phyloP scores from a whole-genome alignment of 2,113 vertebrate species.

The Oreochromis spilurus region DNA sequence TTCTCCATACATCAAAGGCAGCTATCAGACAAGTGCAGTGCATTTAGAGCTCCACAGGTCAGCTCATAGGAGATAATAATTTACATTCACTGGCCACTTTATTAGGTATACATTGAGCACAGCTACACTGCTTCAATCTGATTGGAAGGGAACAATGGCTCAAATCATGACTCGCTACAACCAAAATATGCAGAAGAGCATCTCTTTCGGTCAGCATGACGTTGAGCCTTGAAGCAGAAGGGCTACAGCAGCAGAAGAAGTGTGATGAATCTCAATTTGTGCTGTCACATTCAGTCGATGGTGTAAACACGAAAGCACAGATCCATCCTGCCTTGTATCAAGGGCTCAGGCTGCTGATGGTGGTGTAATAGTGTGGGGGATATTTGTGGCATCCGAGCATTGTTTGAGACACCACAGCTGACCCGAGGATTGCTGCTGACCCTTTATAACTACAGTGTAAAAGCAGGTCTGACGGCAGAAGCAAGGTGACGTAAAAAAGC shows the following conservation, averaged over 20 bases:
- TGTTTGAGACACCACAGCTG: neutral
- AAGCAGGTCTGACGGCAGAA: neutral
- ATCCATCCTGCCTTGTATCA: neutral
- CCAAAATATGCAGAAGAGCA: neutral
- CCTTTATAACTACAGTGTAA: neutral
- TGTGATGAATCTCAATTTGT: neutral
- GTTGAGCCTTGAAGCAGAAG: neutral
- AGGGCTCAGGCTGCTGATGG: neutral
- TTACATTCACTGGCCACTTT: neutral
- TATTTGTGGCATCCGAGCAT: neutral
- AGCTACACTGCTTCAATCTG: neutral
- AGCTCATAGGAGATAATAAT: neutral
- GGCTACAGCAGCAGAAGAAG: neutral
- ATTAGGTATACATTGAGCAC: neutral
- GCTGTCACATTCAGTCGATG: neutral
- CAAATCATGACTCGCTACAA: neutral
- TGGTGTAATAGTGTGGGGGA: neutral
- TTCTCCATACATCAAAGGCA: neutral
- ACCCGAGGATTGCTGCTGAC: no score
- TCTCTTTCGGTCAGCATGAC: neutral
- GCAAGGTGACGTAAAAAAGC: neutral
- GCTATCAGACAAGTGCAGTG: neutral
- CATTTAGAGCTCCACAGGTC: neutral
- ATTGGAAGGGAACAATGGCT: neutral
- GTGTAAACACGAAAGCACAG: neutral